Percentiles rank a stretch among this genome's conserved stretches.
These are phyloP conservation scores for Chrysogorgia sp. DNA, from an alignment of 92 coral and sea anemone genomes.

Conservation along the genomic window DNA sequence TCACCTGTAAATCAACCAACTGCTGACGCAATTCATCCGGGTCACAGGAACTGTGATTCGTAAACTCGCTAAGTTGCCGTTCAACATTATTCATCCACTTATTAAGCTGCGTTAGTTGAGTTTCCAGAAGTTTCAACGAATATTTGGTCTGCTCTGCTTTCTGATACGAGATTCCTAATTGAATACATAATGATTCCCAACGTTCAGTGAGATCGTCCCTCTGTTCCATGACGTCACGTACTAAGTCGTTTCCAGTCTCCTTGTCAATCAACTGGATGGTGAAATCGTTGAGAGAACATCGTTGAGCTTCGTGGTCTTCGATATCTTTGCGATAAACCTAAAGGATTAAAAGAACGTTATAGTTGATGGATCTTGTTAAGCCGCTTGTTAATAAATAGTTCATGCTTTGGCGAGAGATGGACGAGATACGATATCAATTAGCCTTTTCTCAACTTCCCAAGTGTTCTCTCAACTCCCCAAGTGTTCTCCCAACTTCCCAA, in stretches of 20 bases:
- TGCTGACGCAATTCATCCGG: conserved; percentile 74
- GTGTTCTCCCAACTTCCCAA: no score
- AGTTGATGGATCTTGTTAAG: no score
- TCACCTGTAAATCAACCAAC: conserved; percentile 75
- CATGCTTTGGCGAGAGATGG: no score
- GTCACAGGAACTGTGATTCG: conserved; percentile 70
- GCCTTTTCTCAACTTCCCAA: no score
- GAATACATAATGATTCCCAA: conserved; percentile 97
- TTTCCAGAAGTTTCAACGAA: conserved; percentile 83
- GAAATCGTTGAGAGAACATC: conserved; percentile 83
- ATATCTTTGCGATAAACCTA: conserved; percentile 96
- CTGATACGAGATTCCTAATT: conserved; percentile 94
- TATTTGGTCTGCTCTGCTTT: conserved; percentile 97
- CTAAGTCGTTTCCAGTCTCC: conserved; percentile 79
- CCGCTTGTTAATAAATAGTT: no score
- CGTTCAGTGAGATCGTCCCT: conserved; percentile 89
- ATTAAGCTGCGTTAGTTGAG: conserved; percentile 86
- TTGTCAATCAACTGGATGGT: conserved; percentile 85
- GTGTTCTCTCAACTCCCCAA: no score
- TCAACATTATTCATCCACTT: conserved; percentile 93
- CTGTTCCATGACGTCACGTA: conserved; percentile 76
- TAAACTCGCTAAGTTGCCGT: conserved; percentile 62
- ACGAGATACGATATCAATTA: no score
- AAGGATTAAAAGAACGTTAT: no score
- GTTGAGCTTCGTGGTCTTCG: conserved; percentile 83